Percentiles rank a stretch among this genome's conserved stretches.
Conservation (phyloP, 2,113 vertebrate species). For the Vicugna pacos region DNA sequence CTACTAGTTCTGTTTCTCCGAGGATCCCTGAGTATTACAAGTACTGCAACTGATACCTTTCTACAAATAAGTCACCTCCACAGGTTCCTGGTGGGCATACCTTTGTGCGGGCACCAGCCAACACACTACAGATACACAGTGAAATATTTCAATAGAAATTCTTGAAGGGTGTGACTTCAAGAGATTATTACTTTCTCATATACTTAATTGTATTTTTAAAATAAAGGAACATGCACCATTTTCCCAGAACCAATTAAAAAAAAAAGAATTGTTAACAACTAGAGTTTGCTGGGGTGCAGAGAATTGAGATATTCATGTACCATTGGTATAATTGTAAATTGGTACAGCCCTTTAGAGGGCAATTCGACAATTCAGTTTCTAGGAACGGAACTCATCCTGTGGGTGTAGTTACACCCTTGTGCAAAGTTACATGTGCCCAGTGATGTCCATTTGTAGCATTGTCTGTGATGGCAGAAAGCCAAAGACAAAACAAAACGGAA, state of each 20-base stretch:
- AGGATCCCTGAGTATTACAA: background rate
- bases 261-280: background rate
- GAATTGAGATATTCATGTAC: constrained; percentile 9
- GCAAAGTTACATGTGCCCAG: background rate
- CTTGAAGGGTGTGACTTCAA: background rate
- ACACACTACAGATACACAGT: background rate
- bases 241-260: background rate
- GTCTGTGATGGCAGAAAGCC: background rate
- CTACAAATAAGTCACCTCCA: background rate
- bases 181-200: background rate
- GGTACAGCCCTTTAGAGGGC: background rate
- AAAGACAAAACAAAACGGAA: background rate
- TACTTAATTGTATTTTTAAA: background rate
- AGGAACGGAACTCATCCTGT: background rate
- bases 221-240: background rate
- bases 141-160: background rate
- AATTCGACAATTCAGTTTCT: background rate
- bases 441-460: background rate
- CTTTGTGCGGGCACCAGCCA: background rate
- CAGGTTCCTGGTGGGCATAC: background rate
- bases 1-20: background rate
- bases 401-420: background rate
- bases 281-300: background rate
- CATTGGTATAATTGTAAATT: background rate
- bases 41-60: background rate